These are phyloP conservation scores for Pantherophis guttatus DNA, from an alignment of 2,113 vertebrate species.

Conservation along the genomic window DNA sequence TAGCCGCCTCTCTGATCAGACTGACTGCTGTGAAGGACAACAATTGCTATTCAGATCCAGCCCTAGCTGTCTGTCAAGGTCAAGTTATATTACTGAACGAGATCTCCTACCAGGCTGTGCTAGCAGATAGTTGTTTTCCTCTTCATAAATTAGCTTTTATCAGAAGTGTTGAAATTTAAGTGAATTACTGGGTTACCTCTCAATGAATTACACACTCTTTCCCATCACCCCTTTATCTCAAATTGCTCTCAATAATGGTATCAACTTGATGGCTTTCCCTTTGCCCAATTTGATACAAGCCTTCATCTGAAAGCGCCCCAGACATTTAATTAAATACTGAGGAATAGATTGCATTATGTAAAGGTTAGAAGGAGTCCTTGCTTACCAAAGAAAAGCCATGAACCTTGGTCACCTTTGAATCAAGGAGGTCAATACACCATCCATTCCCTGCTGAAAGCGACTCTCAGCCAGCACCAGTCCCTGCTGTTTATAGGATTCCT, in stretches of 20 bases:
- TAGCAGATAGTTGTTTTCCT: constrained; percentile 7
- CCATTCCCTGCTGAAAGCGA: background rate
- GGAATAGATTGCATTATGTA: constrained; percentile 23
- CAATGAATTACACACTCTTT: constrained; percentile 8
- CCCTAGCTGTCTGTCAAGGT: background rate
- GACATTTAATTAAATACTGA: constrained; percentile 32
- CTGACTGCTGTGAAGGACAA: background rate
- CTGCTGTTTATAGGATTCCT: background rate
- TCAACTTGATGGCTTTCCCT: constrained; percentile 8
- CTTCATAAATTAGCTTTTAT: constrained; percentile 33
- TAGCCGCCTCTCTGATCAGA: background rate
- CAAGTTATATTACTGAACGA: background rate
- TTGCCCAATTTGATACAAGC: constrained; percentile 9
- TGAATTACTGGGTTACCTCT: constrained; percentile 17
- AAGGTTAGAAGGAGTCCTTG: constrained; percentile 14
- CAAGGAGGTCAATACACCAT: background rate
- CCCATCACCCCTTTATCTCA: background rate
- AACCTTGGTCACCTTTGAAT: constrained; percentile 9
- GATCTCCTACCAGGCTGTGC: background rate
- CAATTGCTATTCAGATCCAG: background rate
- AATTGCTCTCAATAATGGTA: constrained; percentile 18
- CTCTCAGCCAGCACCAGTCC: background rate
- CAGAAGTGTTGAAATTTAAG: constrained; percentile 25
- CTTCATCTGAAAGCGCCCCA: background rate
- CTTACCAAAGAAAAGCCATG: constrained; percentile 15